Conservation (phyloP, 2,888 invertebrate genomes). For the Chamaedrilus cognettii region DNA sequence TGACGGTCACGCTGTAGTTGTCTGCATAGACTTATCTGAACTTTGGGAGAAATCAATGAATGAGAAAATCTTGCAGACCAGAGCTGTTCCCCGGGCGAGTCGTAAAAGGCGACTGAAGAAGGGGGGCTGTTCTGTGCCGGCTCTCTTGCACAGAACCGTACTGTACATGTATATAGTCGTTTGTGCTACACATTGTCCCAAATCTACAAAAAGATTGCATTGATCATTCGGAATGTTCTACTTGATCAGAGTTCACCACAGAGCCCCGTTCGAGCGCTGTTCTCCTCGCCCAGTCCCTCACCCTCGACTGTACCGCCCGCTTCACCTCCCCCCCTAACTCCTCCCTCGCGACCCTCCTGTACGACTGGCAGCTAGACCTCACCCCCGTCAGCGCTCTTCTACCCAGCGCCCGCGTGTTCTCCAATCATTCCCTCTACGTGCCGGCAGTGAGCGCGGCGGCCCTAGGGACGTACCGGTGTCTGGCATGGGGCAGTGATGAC, state of each 20-base stretch:
- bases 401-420: conserved; percentile 39
- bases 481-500: conserved; percentile 28
- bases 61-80: too few species aligned
- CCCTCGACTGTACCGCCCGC: conserved; percentile 44
- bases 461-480: conserved; percentile 49
- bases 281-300: conserved; percentile 43
- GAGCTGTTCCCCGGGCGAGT: too few species aligned
- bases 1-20: too few species aligned
- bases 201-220: not conserved
- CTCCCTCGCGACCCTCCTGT: conserved; percentile 2
- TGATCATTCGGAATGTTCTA: not conserved
- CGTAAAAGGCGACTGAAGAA: too few species aligned
- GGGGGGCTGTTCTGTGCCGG: too few species aligned
- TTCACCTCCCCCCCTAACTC: not conserved
- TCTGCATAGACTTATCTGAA: too few species aligned
- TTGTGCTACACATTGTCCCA: too few species aligned
- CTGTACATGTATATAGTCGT: not conserved
- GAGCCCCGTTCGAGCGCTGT: conserved; percentile 42
- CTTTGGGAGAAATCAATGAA: too few species aligned
- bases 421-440: conserved; percentile 48
- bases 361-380: conserved; percentile 40
- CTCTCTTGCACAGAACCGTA: too few species aligned
- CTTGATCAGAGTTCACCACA: conserved; percentile 41
- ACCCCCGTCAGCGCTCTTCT: conserved; percentile 30
- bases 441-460: conserved; percentile 38